A percentile compares a stretch with the other conserved stretches of the same genome.
Conservation (phyloP, 1,140 invertebrate species). For the Drosophila leontia region DNA sequence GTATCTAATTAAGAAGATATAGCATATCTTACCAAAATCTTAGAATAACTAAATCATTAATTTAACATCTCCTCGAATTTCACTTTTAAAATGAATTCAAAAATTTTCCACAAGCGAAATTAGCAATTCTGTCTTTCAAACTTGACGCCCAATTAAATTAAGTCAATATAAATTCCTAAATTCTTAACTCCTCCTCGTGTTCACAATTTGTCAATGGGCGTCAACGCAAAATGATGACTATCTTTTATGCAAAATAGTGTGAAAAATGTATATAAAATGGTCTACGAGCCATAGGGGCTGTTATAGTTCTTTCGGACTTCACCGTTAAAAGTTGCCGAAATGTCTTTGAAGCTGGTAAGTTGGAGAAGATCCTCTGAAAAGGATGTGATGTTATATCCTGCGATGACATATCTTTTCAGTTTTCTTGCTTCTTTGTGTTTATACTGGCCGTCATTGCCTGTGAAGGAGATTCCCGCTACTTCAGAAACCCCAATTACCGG, state of each 20-base stretch:
- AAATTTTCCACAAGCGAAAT: neutral
- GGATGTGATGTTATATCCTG: constrained; percentile 1
- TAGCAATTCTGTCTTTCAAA: neutral
- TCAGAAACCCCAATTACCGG: neutral
- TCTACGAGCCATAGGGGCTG: neutral
- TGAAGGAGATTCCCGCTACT: neutral
- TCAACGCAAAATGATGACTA: constrained; percentile 42
- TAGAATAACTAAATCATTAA: neutral
- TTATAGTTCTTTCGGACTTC: neutral
- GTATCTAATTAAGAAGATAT: neutral
- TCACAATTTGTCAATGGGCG: constrained; percentile 7
- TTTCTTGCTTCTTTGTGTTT: constrained; percentile 48
- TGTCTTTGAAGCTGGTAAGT: constrained; percentile 68
- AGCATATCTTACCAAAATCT: neutral
- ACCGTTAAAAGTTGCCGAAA: constrained; percentile 6
- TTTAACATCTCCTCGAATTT: neutral
- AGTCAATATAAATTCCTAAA: constrained; percentile 65
- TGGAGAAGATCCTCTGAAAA: neutral
- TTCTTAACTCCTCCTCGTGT: constrained; percentile 56
- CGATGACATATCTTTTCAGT: constrained; percentile 13
- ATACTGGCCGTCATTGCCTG: constrained; percentile 38
- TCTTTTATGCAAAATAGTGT: constrained; percentile 43
- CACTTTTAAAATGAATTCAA: neutral
- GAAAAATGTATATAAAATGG: neutral
- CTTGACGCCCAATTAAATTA: constrained; percentile 6